Evolutionary conservation across 2,113 vertebrate species (phyloP).

Genomic region (Daphoenositta chrysoptera): DNA sequence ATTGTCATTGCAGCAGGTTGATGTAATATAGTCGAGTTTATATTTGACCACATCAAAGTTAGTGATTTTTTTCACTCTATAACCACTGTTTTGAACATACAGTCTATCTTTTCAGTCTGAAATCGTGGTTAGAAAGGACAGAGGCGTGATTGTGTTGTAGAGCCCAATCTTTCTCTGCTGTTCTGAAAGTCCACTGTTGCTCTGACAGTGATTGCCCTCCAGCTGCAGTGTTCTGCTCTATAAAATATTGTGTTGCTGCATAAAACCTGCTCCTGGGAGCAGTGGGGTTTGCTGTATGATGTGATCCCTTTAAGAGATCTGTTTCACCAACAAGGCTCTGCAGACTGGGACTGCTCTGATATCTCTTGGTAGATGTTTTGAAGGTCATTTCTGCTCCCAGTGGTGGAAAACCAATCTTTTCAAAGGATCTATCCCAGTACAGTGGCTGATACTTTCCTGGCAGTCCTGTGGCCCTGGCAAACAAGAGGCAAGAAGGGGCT

Average conservation of each 20-base stretch:
- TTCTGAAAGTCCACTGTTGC: fast-evolving
- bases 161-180: not conserved
- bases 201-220: not conserved
- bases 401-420: not conserved
- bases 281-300: not conserved
- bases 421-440: not conserved
- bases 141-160: not conserved
- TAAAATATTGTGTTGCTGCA: not conserved
- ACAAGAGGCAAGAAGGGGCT: not conserved
- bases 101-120: not conserved
- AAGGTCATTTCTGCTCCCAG: not conserved
- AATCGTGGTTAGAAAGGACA: not conserved
- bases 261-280: not conserved
- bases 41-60: not conserved
- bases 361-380: not conserved
- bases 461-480: not conserved
- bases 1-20: not conserved
- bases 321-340: not conserved
- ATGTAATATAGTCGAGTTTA: not conserved
- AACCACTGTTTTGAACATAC: not conserved
- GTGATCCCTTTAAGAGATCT: not conserved
- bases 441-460: not conserved
- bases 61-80: not conserved
- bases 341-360: not conserved
- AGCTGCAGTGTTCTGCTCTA: not conserved